Evolutionary conservation across 2,888 invertebrate genomes (phyloP).

Genomic region (Orthonevra nobilis): DNA sequence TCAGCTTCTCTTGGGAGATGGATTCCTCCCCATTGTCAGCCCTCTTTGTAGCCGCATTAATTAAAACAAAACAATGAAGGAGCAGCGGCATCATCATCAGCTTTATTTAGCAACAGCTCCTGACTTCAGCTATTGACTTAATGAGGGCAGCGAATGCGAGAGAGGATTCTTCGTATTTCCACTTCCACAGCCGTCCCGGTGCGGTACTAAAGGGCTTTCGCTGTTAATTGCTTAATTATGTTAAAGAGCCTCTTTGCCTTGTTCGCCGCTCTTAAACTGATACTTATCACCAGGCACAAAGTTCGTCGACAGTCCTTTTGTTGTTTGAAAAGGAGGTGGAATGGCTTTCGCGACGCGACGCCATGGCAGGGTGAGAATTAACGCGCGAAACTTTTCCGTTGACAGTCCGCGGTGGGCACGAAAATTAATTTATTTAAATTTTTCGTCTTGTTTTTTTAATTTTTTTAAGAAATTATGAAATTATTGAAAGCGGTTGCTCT

Average conservation of each 20-base stretch:
- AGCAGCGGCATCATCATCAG: conserved; percentile 25
- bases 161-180: conserved; percentile 53
- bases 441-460: too few relatives aligned
- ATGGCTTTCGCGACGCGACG: not conserved
- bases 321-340: not conserved
- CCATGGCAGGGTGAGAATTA: not conserved
- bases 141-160: conserved; percentile 62
- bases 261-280: conserved; percentile 42
- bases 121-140: conserved; percentile 49
- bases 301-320: conserved; percentile 36
- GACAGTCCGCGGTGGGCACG: conserved; percentile 45
- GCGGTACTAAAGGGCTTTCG: conserved; percentile 71
- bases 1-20: conserved; percentile 37
- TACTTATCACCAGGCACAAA: conserved; percentile 45
- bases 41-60: conserved; percentile 45
- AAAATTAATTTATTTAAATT: not conserved
- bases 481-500: conserved; percentile 29
- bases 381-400: conserved; percentile 41
- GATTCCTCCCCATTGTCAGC: conserved; percentile 10
- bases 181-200: conserved; percentile 50
- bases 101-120: conserved; percentile 35
- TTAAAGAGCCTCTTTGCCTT: conserved; percentile 71
- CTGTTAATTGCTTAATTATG: conserved; percentile 75
- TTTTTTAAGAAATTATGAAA: too few relatives aligned
- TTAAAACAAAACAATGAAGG: conserved; percentile 64